A percentile compares a stretch with the other conserved stretches of the same genome.
phyloP scores from a whole-genome alignment of 2,888 invertebrate species.

The Monopis laevigella region DNA sequence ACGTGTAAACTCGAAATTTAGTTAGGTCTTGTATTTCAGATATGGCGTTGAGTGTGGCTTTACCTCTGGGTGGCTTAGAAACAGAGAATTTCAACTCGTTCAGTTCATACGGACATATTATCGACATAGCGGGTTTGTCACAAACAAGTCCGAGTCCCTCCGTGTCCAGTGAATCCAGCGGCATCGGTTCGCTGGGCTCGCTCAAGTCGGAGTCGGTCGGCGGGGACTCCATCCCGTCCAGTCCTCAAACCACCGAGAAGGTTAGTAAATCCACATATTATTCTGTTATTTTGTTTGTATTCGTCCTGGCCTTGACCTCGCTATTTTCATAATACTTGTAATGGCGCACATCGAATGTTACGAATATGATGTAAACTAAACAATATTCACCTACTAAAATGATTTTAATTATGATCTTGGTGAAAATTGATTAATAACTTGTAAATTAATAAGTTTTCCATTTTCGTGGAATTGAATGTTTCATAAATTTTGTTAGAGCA shows the following conservation, averaged over 20 bases:
- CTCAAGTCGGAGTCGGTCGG: constrained; percentile 60
- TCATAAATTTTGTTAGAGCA: too few relatives aligned
- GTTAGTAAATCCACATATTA: constrained; percentile 30
- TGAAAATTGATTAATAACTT: too few relatives aligned
- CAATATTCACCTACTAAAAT: too few relatives aligned
- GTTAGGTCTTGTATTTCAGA: constrained; percentile 47
- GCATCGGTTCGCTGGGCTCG: constrained; percentile 67
- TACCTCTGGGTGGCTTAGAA: constrained; percentile 67
- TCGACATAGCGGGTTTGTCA: constrained; percentile 59
- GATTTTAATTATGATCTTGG: too few relatives aligned
- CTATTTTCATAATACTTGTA: constrained; percentile 67
- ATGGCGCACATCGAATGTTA: too few relatives aligned
- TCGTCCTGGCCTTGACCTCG: constrained; percentile 66
- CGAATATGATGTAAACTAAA: too few relatives aligned
- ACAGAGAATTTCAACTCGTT: constrained; percentile 60
- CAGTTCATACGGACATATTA: constrained; percentile 56
- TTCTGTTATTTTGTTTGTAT: constrained; percentile 49
- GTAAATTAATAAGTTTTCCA: too few relatives aligned
- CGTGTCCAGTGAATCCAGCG: constrained; percentile 70
- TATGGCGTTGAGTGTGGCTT: constrained; percentile 71
- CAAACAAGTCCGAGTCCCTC: constrained; percentile 66
- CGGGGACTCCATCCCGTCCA: constrained; percentile 54
- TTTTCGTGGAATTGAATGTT: too few relatives aligned
- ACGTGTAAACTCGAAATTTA: constrained; percentile 50
- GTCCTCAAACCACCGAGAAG: constrained; percentile 65